These are phyloP conservation scores for Saimiri boliviensis DNA, from an alignment of 2,113 vertebrate genomes.

Conservation along the genomic window DNA sequence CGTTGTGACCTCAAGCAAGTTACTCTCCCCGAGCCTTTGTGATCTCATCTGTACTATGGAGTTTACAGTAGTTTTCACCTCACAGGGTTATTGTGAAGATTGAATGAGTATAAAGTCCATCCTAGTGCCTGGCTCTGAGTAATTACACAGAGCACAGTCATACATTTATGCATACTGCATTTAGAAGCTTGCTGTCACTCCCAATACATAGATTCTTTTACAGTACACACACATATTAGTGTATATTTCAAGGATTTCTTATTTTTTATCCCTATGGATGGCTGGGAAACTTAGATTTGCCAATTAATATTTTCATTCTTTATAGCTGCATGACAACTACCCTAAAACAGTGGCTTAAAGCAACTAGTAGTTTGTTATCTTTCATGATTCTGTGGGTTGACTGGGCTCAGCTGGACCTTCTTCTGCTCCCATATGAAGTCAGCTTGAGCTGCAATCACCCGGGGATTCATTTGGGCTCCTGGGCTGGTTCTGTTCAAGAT, in stretches of 20 bases:
- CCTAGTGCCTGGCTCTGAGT: neutral
- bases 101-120: neutral
- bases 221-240: neutral
- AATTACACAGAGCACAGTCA: neutral
- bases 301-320: conserved; percentile 14
- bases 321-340: neutral
- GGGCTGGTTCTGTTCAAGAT: neutral
- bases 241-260: neutral
- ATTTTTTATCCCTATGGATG: neutral
- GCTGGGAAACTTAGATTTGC: neutral
- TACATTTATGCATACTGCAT: neutral
- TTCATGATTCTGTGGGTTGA: neutral
- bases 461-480: neutral
- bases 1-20: neutral
- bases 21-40: neutral
- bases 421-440: neutral
- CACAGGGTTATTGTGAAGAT: neutral
- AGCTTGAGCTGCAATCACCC: neutral
- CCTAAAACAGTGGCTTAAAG: neutral
- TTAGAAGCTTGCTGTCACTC: neutral
- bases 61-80: neutral
- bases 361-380: neutral
- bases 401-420: neutral
- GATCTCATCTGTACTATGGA: neutral
- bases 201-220: neutral